These are phyloP conservation scores for Drosophila falleni DNA, from an alignment of 2,888 invertebrate species.

Conservation along the genomic window DNA sequence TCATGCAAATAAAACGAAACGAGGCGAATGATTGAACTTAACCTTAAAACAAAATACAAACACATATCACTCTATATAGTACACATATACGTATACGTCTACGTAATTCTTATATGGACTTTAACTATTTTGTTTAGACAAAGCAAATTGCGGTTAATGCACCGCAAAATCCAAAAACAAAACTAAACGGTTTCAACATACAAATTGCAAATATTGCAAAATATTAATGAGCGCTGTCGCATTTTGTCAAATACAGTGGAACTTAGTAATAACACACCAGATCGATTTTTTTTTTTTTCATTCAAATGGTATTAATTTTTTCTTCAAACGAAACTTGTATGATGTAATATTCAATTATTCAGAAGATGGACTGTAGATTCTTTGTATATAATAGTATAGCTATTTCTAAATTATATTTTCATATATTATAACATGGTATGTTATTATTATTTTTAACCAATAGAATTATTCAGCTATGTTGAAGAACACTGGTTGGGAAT, in stretches of 20 bases:
- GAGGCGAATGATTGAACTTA: conserved; percentile 77
- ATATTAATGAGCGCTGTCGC: conserved; percentile 21
- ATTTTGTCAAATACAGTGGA: conserved; percentile 1
- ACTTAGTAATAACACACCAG: neutral
- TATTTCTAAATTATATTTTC: too few species aligned
- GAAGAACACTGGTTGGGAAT: neutral
- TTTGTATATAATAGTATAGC: too few species aligned
- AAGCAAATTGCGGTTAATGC: conserved; percentile 66
- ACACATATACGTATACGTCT: conserved; percentile 22
- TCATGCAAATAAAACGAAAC: conserved; percentile 68
- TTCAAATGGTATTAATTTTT: neutral
- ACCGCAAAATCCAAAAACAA: conserved; percentile 41
- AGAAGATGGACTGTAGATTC: too few species aligned
- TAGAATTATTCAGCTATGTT: too few species aligned
- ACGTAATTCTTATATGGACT: conserved; percentile 50
- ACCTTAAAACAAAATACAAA: conserved; percentile 60
- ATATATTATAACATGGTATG: too few species aligned
- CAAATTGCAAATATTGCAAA: conserved; percentile 43
- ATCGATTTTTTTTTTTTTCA: neutral
- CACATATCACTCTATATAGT: conserved; percentile 20
- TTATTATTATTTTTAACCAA: too few species aligned
- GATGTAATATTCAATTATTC: too few species aligned
- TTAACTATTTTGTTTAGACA: conserved; percentile 42
- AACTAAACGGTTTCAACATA: conserved; percentile 23
- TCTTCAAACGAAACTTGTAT: too few species aligned